A percentile compares a stretch with the other conserved stretches of the same genome.
phyloP scores from a whole-genome alignment of 2,113 vertebrate genomes.

The Carassius auratus region DNA sequence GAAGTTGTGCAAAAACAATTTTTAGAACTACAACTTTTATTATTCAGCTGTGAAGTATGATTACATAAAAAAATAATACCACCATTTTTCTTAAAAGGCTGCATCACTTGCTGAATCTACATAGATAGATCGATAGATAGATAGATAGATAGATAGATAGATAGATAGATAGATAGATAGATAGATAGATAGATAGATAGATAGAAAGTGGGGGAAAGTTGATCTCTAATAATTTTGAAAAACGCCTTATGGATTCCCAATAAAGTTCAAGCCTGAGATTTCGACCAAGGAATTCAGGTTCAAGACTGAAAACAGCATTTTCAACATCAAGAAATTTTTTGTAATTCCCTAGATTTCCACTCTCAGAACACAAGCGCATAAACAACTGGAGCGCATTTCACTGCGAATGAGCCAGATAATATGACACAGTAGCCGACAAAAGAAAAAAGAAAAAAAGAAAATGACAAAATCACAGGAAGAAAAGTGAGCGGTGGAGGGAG shows the following conservation, averaged over 20 bases:
- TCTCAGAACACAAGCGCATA: not conserved
- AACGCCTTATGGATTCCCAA: not conserved
- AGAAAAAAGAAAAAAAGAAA: constrained; percentile 10
- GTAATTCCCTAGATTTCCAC: constrained; percentile 13
- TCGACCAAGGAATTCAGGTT: not conserved
- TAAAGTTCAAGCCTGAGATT: not conserved
- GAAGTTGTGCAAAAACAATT: no score
- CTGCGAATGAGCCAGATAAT: constrained; percentile 65
- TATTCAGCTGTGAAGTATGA: no score
- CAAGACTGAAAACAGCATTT: not conserved
- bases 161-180: no score
- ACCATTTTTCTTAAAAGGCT: no score
- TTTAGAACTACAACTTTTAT: no score
- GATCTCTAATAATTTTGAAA: not conserved
- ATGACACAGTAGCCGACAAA: constrained; percentile 62
- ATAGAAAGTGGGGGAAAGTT: not conserved
- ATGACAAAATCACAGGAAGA: constrained; percentile 33
- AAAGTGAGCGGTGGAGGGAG: constrained; percentile 18
- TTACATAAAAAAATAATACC: no score
- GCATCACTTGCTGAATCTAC: not conserved
- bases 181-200: not conserved
- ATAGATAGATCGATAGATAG: not conserved
- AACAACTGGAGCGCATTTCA: constrained; percentile 58
- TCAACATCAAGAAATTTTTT: not conserved
- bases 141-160: not conserved